These are phyloP conservation scores for Tanytarsus gracilentus DNA, from an alignment of 2,888 invertebrate species.

Conservation along the genomic window DNA sequence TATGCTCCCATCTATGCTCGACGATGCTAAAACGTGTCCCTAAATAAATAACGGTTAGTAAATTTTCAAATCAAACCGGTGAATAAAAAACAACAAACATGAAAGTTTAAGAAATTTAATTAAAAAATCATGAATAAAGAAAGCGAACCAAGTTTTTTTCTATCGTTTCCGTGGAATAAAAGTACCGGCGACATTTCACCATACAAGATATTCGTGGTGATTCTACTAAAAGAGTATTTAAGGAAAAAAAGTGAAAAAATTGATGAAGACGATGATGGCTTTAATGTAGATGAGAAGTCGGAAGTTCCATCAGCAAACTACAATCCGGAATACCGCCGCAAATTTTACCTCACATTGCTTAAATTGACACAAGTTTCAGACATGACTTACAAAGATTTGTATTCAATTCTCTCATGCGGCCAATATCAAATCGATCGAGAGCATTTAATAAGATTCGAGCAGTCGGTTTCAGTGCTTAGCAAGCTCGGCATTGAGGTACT, in stretches of 20 bases:
- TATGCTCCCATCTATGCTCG: conserved; percentile 63
- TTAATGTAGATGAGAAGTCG: conserved; percentile 38
- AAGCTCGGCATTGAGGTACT: conserved; percentile 52
- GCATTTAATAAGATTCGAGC: conserved; percentile 48
- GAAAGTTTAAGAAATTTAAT: not conserved
- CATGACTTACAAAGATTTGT: conserved; percentile 60
- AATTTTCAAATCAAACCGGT: not conserved
- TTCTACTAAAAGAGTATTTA: conserved; percentile 67
- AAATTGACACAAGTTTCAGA: conserved; percentile 74
- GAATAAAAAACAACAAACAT: conserved; percentile 30
- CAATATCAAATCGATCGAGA: conserved; percentile 34
- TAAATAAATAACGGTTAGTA: conserved; percentile 33
- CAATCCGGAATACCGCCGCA: conserved; percentile 56
- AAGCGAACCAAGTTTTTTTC: conserved; percentile 13
- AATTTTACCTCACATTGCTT: conserved; percentile 70
- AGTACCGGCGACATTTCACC: conserved; percentile 54
- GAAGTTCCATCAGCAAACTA: conserved; percentile 31
- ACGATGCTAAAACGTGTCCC: conserved; percentile 54
- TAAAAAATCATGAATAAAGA: not conserved
- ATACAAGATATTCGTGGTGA: conserved; percentile 68
- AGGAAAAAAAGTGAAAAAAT: conserved; percentile 39
- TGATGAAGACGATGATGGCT: conserved; percentile 30
- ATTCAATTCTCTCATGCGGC: conserved; percentile 48
- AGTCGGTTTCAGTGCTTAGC: conserved; percentile 47
- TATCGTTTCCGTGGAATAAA: conserved; percentile 31